Conservation (phyloP, 2,797 vertebrate species). For the Oreonectes daqikongensis region DNA sequence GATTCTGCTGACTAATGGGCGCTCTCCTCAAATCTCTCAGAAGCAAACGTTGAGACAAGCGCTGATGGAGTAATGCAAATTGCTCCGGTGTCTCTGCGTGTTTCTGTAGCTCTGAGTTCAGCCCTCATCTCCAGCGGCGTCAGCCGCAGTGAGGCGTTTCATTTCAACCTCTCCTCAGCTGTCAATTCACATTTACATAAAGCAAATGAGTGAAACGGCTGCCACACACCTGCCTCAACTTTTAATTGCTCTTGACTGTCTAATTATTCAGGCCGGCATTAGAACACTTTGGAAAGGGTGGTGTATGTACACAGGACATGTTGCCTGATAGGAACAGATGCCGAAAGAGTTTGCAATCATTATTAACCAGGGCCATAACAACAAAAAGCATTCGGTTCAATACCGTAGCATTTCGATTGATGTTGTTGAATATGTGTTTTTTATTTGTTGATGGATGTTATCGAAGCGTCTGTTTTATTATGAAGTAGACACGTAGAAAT, state of each 20-base stretch:
- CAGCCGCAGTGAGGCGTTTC: constrained; percentile 19
- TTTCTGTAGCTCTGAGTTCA: constrained; percentile 21
- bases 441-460: not conserved
- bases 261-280: constrained; percentile 5
- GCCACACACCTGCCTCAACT: constrained; percentile 17
- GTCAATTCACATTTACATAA: constrained; percentile 21
- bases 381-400: not conserved
- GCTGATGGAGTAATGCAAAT: constrained; percentile 44
- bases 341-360: no score
- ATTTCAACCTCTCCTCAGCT: constrained; percentile 35
- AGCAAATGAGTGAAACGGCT: constrained; percentile 25
- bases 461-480: not conserved
- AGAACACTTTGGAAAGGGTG: not conserved
- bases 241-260: constrained; percentile 30
- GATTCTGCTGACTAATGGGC: constrained; percentile 19
- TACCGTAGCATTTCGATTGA: not conserved
- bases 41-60: constrained; percentile 50
- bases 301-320: not conserved
- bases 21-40: constrained; percentile 19
- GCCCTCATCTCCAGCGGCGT: constrained; percentile 31
- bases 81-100: constrained; percentile 32
- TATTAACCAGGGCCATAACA: no score
- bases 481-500: not conserved
- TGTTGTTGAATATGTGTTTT: not conserved
- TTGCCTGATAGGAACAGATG: no score